Evolutionary conservation across 2,888 invertebrate genomes (phyloP), one percentile per base, ranked within the genome.

Genomic region (Dastarcus helophoroides): DNA sequence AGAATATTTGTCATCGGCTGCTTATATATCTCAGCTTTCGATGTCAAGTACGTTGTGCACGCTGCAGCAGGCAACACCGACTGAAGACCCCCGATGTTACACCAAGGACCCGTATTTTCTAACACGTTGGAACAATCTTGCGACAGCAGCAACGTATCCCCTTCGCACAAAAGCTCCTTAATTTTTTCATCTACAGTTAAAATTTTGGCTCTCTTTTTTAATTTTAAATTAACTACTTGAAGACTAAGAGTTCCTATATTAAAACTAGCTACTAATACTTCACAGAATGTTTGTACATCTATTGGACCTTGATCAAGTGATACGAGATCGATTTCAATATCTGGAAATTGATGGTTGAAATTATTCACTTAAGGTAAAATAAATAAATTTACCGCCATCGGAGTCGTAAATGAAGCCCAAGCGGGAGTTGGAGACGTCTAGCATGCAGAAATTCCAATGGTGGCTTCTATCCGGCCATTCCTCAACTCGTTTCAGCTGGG

Each of bases 391-490:
- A 33, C 29, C 33, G 14, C 29, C 33, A 16, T n/a, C 55, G 1
- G 58, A 45, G 40, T 65, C 64, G 44, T 64, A 67, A 21, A 67
- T 50, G 39, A 63, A 63, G 8, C 63, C 65, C 17, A 65, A 46
- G 22, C 58, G 54, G 14, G 56, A 46, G 38, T 54, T 42, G 38
- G 50, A 37, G 33, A 50, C 36, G 43, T 58, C 53, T 15, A 56
- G 37, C 44, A 66, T 51, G 43, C 67, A 68, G 54, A 66, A 73
- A 44, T 70, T 68, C 84, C 84, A 84, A 27, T 66, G 64, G 26
- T 74, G 71, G 35, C 70, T 69, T 51, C 73, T 75, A 36, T 67
- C 66, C 36, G 65, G 65, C 76, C 79, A 79, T 50, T 78, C 77
- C 11, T 64, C 58, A 7, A 79, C 70, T 36, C 76, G 60, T 35